These are phyloP conservation scores for Heliconius hermathena DNA, from an alignment of 1,140 invertebrate species.

Conservation along the genomic window DNA sequence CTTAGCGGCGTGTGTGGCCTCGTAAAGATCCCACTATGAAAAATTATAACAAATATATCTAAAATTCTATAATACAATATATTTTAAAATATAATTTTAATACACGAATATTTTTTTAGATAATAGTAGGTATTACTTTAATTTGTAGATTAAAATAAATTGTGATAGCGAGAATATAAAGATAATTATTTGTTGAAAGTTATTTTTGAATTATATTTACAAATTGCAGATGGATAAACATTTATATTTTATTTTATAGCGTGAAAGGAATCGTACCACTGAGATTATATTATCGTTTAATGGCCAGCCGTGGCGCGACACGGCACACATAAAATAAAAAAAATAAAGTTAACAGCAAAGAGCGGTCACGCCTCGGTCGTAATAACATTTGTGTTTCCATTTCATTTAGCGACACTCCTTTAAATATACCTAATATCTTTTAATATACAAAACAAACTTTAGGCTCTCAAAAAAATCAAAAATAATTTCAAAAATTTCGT, in stretches of 20 bases:
- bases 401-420: constrained; percentile 15
- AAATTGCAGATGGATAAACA: not conserved
- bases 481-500: too few species aligned
- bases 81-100: not conserved
- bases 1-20: constrained; percentile 60
- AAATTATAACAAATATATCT: constrained; percentile 25
- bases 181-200: too few species aligned
- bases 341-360: constrained; percentile 59
- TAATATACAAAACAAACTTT: too few species aligned
- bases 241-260: constrained; percentile 48
- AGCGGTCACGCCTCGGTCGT: constrained; percentile 59
- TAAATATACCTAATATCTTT: not conserved
- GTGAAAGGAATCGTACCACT: constrained; percentile 62
- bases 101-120: not conserved
- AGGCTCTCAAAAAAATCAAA: too few species aligned
- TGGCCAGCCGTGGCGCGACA: constrained; percentile 60
- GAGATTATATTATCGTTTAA: constrained; percentile 71
- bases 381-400: constrained; percentile 65
- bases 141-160: too few species aligned
- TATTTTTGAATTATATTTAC: not conserved
- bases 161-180: too few species aligned
- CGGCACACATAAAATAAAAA: constrained; percentile 53
- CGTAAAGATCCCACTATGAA: constrained; percentile 46
- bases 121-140: not conserved
- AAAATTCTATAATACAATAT: constrained; percentile 16